A percentile compares a stretch with the other conserved stretches of the same genome.
Conservation (phyloP, 2,888 invertebrate species). For the Agonopterix alstromeriana region DNA sequence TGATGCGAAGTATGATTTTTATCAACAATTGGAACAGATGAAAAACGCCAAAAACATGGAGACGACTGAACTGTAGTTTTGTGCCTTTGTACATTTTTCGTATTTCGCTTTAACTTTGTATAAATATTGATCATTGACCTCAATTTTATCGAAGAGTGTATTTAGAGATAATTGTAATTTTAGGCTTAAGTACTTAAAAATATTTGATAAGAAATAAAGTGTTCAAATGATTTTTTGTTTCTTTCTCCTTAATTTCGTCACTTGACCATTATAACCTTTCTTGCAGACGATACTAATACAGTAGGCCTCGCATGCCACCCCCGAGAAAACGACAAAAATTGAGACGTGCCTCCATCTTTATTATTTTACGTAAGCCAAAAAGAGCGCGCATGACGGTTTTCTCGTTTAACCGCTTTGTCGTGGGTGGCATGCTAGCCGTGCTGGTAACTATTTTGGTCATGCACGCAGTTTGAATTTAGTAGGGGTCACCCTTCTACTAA, state of each 20-base stretch:
- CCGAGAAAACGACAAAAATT: no score
- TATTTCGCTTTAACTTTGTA: background rate
- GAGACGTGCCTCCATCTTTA: no score
- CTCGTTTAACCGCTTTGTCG: no score
- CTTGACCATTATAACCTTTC: no score
- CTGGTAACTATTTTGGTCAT: background rate
- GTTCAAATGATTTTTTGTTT: no score
- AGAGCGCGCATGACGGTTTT: no score
- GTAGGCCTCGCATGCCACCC: no score
- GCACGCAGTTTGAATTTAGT: background rate
- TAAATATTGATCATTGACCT: background rate
- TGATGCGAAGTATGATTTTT: slow-evolving; percentile 80
- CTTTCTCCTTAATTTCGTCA: no score
- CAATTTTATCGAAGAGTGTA: background rate
- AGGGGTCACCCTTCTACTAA: slow-evolving; percentile 6
- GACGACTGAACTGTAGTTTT: slow-evolving; percentile 83
- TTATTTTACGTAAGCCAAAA: no score
- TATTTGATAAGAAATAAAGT: background rate
- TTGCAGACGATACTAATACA: no score
- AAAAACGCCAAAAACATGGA: slow-evolving; percentile 85
- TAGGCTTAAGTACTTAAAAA: background rate
- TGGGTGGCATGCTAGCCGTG: no score
- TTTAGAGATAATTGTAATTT: background rate
- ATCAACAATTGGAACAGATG: slow-evolving; percentile 82
- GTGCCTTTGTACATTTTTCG: slow-evolving; percentile 36